Conservation (phyloP, 2,888 invertebrate species). For the Lasioglossum leucozonium region DNA sequence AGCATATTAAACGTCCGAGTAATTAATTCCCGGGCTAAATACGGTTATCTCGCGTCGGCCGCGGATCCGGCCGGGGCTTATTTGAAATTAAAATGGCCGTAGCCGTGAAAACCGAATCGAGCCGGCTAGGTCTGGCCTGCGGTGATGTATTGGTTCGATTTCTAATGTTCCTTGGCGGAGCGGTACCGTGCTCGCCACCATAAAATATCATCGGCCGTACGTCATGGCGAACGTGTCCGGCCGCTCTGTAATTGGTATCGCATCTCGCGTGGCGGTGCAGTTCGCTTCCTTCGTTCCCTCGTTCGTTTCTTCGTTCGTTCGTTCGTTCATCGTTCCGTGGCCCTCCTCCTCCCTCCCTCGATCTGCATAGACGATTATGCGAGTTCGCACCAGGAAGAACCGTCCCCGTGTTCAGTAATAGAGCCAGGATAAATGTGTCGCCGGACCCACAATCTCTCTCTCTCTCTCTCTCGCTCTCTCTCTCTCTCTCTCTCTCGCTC, state of each 20-base stretch:
- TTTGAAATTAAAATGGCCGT: constrained; percentile 47
- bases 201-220: constrained; percentile 56
- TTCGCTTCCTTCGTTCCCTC: constrained; percentile 29
- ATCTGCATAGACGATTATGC: constrained; percentile 57
- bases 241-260: constrained; percentile 60
- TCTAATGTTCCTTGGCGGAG: constrained; percentile 54
- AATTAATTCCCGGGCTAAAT: constrained; percentile 50
- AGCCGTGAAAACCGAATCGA: constrained; percentile 47
- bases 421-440: constrained; percentile 48
- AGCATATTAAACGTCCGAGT: constrained; percentile 26
- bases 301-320: constrained; percentile 21
- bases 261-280: constrained; percentile 52
- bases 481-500: too few species aligned
- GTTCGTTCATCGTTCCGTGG: constrained; percentile 18
- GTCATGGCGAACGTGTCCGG: constrained; percentile 46
- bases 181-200: constrained; percentile 30
- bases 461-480: constrained; percentile 1
- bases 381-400: constrained; percentile 34
- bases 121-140: not conserved
- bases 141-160: constrained; percentile 54
- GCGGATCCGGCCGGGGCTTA: not conserved
- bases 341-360: constrained; percentile 14
- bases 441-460: constrained; percentile 27
- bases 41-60: constrained; percentile 21
- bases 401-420: constrained; percentile 33